Evolutionary conservation across 2,113 vertebrate species (phyloP).

Genomic region (Phylloscopus trochilus): DNA sequence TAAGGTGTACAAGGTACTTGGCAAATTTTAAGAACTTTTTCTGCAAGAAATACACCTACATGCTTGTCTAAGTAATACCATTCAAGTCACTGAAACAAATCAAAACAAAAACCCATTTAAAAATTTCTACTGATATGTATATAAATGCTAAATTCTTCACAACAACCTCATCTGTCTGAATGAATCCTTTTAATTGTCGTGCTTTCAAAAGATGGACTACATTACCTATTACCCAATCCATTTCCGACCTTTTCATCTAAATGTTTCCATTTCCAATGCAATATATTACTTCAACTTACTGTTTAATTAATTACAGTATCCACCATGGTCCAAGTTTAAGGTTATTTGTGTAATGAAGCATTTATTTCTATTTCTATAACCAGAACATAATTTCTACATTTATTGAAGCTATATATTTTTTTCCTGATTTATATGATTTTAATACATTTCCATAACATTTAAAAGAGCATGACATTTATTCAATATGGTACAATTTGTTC

Average conservation of each 20-base stretch:
- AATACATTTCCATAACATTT: background rate
- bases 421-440: background rate
- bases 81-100: background rate
- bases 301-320: background rate
- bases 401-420: background rate
- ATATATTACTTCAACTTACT: background rate
- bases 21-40: background rate
- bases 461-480: background rate
- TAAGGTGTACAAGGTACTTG: background rate
- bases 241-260: background rate
- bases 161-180: background rate
- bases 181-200: background rate
- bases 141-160: background rate
- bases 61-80: background rate
- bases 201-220: background rate
- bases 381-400: background rate
- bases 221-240: background rate
- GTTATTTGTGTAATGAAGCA: background rate
- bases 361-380: background rate
- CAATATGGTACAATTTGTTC: background rate
- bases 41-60: background rate
- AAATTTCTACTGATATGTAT: background rate
- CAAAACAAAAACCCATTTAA: background rate
- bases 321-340: background rate
- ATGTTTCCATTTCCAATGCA: background rate